Base-by-base conservation (phyloP, 2,113 vertebrate genomes). In the Ictidomys tridecemlineatus region DNA sequence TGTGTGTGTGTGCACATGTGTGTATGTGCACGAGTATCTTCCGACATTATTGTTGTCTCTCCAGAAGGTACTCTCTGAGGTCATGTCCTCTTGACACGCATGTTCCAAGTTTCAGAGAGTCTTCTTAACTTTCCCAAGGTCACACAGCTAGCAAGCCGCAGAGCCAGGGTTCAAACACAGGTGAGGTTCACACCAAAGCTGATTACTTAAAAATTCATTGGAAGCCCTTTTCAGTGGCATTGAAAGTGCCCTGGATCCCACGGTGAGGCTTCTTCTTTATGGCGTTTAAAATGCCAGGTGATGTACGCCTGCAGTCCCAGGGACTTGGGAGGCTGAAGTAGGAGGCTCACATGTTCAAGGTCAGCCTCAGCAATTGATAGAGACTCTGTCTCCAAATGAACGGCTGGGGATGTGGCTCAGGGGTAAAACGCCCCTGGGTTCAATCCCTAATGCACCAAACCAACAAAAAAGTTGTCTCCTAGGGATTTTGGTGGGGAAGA, bases 11-110 rank as follows among this genome's bases (percentile, higher is more conserved):
- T 42, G 1, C 0, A 0, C 3, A 24, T 48, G 20, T 58, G 30
- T 18, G 0, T 42, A 34, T 53, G 1, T 0, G 0, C 2, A 1
- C 2, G 0, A 16, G 2, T 7, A 14, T 16, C 7, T 4, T 26
- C 45, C 45, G 26, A 26, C 61, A 63, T 63, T 63, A 28, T n/a
- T 42, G 56, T 7, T 13, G 39, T 76, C 30, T 48, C n/a, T 85
- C 85, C 28, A 12, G 39, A 51, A 42, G 30, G 30, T 10, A 30
- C 28, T 2, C 9, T 42, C 48, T 37, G n/a, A 4, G 20, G 58
- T 85, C 69, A 56, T 4, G 16, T 78, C 39, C 28, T 93, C 56
- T 7, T 45, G 20, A 39, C 67, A 82, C 67, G 88, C 32, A 39
- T 32, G 39, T 85, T 8, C 39, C 65, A 14, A 51, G 58, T 76